Percentiles rank a stretch among this genome's conserved stretches.
phyloP scores from a whole-genome alignment of 1,140 invertebrate species.

The Dendrolimus punctatus region DNA sequence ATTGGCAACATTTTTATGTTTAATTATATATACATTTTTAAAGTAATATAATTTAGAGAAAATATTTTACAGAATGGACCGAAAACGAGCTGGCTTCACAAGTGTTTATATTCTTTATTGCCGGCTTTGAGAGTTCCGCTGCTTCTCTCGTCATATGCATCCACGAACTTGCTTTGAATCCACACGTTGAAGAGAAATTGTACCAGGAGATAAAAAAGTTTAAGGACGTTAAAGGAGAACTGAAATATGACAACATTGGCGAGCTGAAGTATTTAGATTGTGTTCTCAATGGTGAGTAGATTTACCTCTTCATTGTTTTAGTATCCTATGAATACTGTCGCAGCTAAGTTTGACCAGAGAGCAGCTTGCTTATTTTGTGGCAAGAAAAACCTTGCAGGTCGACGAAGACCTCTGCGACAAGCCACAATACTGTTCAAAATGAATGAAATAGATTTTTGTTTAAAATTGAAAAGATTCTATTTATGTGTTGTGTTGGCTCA shows the following conservation, averaged over 20 bases:
- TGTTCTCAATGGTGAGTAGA: conserved; percentile 41
- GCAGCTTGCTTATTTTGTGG: no score
- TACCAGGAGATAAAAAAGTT: conserved; percentile 70
- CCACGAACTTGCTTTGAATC: conserved; percentile 72
- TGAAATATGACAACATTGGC: conserved; percentile 52
- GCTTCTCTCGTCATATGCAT: conserved; percentile 41
- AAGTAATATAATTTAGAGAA: not conserved
- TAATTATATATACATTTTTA: not conserved
- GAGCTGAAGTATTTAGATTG: conserved; percentile 65
- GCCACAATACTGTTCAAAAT: no score
- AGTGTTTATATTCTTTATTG: conserved; percentile 67
- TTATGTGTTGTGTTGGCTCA: no score
- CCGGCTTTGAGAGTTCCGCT: conserved; percentile 68
- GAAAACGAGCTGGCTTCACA: conserved; percentile 58
- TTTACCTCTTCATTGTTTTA: no score
- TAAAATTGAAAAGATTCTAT: no score
- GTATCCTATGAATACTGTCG: no score
- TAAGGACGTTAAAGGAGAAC: conserved; percentile 36
- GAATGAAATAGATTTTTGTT: no score
- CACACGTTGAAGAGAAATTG: conserved; percentile 72
- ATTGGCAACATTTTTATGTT: not conserved
- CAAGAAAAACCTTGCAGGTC: no score
- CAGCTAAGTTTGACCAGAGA: no score
- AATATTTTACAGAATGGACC: conserved; percentile 33
- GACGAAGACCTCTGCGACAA: no score